Base-by-base conservation (phyloP, 2,888 invertebrate species). In the Cacoxenus indagator region DNA sequence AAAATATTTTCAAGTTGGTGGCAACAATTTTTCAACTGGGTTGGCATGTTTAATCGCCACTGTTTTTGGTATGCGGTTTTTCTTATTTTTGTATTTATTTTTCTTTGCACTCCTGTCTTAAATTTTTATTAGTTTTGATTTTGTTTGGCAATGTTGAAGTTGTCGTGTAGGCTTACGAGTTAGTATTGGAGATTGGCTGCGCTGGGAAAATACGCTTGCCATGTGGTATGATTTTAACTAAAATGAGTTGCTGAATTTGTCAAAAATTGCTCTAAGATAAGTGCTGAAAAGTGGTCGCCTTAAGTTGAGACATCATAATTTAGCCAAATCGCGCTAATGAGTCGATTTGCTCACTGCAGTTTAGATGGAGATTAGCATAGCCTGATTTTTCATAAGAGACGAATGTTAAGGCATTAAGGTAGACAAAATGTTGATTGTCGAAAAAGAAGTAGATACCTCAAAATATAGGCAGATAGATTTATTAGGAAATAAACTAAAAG, bases 1-100 rank as follows among this genome's bases (percentile, higher is more conserved):
- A 61, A 62, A 62, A 62, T 43, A 45, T 45, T 62, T 62, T 24
- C n/a, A 62, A 31, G 43, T 45, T 61, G 61, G 37, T 61, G 61
- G 61, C 61, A 59, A 17, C 4, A 19, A 59, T 26, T 17, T 59
- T 59, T 59, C 59, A 59, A 29, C 17, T 59, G 59, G n/a, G 5
- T 59, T 59, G 59, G 14, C 59, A 59, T 59, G 19, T 59, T 5
- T 26, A 22, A 31, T 59, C 59, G 59, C 59, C 59, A 59, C 59
- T 37, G 59, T 59, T 19, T n/a, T 17, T 17, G 31, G 29, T 17
- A 48, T 48, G 48, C 17, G 17, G 17, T 48, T 22, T 48, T 48
- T 19, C 6, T 48, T 17, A 8, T 17, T 51, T 51, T 51, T 19
- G 8, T 43, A 2, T 11, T 26, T 26, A 17, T 57, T 27, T 31